These are phyloP conservation scores for Caenorhabditis sp. DNA, from an alignment of 2,888 invertebrate genomes.

Conservation along the genomic window DNA sequence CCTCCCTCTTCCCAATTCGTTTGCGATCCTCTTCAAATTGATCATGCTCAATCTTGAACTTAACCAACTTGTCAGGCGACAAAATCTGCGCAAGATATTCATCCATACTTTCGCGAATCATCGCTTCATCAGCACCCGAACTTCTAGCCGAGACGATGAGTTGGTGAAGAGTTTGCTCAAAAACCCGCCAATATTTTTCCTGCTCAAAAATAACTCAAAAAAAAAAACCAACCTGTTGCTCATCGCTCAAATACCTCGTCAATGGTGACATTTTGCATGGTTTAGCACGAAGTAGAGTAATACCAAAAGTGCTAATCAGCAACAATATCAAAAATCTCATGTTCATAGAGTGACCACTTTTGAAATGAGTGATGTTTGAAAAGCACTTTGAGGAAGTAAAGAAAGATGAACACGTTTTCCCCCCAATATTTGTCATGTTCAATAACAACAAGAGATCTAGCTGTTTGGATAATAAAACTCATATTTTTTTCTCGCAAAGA, in stretches of 20 bases:
- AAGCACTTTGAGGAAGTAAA: not conserved
- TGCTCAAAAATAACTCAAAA: not conserved
- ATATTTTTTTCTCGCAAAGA: too few relatives aligned
- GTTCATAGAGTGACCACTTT: not conserved
- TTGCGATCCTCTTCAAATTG: conserved; percentile 30
- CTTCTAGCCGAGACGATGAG: conserved; percentile 28
- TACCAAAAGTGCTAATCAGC: conserved; percentile 5
- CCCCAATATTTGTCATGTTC: not conserved
- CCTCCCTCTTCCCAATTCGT: not conserved
- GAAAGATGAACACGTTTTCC: not conserved
- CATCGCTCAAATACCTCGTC: conserved; percentile 23
- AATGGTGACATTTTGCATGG: conserved; percentile 43
- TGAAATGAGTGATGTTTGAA: conserved; percentile 8
- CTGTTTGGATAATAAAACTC: too few relatives aligned
- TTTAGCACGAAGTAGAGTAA: not conserved
- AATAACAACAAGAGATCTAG: too few relatives aligned
- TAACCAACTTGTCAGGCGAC: conserved; percentile 16
- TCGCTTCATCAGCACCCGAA: conserved; percentile 29
- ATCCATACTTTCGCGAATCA: conserved; percentile 39
- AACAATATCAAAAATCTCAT: not conserved
- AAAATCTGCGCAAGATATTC: conserved; percentile 33
- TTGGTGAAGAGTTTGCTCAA: conserved; percentile 36
- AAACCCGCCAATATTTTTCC: not conserved
- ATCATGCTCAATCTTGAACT: conserved; percentile 31
- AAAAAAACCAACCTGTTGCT: conserved; percentile 22